Conservation (phyloP, 2,888 invertebrate species). For the Lottia gigantea region DNA sequence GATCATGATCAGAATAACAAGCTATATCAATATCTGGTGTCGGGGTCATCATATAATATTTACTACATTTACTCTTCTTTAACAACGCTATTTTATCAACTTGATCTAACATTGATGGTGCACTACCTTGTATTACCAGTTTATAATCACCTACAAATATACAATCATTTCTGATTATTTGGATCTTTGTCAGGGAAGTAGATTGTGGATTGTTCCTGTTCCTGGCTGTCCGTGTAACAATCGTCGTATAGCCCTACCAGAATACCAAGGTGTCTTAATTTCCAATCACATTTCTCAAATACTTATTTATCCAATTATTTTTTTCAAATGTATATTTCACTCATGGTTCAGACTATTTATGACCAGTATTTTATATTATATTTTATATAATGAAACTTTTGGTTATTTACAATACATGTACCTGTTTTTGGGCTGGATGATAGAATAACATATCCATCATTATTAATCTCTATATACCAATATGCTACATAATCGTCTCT, state of each 20-base stretch:
- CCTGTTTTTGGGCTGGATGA: background rate
- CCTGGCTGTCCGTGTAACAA: too few relatives aligned
- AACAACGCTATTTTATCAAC: conserved; percentile 16
- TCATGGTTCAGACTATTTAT: too few relatives aligned
- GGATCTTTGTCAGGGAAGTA: too few relatives aligned
- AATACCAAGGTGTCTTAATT: too few relatives aligned
- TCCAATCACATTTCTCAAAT: too few relatives aligned
- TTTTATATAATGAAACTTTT: background rate
- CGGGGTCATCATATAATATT: conserved; percentile 24
- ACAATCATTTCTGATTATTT: background rate
- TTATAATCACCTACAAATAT: conserved; percentile 22
- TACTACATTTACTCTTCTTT: conserved; percentile 16
- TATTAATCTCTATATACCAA: background rate
- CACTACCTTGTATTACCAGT: conserved; percentile 23
- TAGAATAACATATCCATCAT: conserved; percentile 1
- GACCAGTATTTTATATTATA: too few relatives aligned
- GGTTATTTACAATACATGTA: background rate
- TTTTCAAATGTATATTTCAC: too few relatives aligned
- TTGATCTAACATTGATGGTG: conserved; percentile 13
- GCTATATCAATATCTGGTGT: conserved; percentile 24
- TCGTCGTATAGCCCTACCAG: too few relatives aligned
- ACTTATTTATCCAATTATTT: too few relatives aligned
- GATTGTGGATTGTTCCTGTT: too few relatives aligned
- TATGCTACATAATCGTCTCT: background rate
- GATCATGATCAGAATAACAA: conserved; percentile 17